Conservation (phyloP, 2,888 invertebrate genomes). For the Drosophila anomalata region DNA sequence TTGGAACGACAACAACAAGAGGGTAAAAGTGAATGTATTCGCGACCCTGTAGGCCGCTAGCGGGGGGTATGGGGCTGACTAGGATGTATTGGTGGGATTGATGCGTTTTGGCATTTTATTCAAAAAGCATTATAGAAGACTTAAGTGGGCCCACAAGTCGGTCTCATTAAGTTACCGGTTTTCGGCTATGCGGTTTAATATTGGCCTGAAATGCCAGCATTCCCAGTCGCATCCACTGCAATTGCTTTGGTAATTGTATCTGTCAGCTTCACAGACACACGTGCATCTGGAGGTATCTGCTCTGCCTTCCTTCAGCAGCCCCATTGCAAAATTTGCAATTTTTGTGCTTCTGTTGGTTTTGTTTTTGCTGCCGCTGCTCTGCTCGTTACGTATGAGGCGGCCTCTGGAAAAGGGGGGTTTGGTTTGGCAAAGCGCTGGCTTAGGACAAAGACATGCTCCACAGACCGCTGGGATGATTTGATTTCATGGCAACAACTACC, state of each 20-base stretch:
- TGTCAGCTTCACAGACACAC: constrained; percentile 49
- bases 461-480: constrained; percentile 40
- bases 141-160: constrained; percentile 6
- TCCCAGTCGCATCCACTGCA: constrained; percentile 38
- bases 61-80: constrained; percentile 2
- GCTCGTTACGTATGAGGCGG: constrained; percentile 29
- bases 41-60: constrained; percentile 9
- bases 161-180: constrained; percentile 65
- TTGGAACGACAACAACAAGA: constrained; percentile 2
- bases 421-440: no score
- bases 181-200: constrained; percentile 53
- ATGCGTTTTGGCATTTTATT: constrained; percentile 43
- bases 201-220: constrained; percentile 53
- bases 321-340: constrained; percentile 36
- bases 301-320: constrained; percentile 2
- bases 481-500: constrained; percentile 36
- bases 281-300: constrained; percentile 8
- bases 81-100: not conserved
- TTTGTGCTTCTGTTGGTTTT: constrained; percentile 2
- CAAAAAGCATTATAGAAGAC: constrained; percentile 39
- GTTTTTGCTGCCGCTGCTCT: not conserved
- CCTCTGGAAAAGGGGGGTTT: not conserved
- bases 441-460: constrained; percentile 32
- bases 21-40: constrained; percentile 35
- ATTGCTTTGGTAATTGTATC: constrained; percentile 59